Evolutionary conservation across 2,113 vertebrate genomes (phyloP).

Genomic region (Bos taurus): DNA sequence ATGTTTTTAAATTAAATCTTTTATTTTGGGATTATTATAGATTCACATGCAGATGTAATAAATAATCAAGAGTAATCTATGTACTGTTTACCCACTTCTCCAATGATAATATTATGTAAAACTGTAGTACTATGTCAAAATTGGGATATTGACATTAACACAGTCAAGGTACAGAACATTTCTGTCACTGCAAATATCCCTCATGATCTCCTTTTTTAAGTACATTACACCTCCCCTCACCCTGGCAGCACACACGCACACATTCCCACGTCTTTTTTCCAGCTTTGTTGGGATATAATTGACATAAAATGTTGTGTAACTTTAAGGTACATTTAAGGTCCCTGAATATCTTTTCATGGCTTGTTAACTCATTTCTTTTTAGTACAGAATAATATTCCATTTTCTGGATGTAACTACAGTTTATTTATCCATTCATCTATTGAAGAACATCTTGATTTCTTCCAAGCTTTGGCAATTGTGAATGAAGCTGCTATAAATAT

Average conservation of each 20-base stretch:
- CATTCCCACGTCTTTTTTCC: not conserved
- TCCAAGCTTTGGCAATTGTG: not conserved
- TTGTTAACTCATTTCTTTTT: not conserved
- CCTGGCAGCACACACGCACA: not conserved
- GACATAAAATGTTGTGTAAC: not conserved
- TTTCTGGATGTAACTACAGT: not conserved
- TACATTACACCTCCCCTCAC: not conserved
- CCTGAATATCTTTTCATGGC: not conserved
- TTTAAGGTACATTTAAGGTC: not conserved
- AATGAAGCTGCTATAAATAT: not conserved
- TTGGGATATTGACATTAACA: not conserved
- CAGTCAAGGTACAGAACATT: not conserved
- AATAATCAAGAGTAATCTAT: not conserved
- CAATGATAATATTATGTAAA: not conserved
- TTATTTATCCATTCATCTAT: not conserved
- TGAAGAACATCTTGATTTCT: not conserved
- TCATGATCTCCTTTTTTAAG: not conserved
- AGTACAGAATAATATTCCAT: not conserved
- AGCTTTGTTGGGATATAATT: not conserved
- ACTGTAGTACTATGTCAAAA: not conserved
- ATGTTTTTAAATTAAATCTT: not conserved
- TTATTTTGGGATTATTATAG: not conserved
- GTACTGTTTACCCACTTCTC: not conserved
- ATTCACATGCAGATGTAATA: not conserved
- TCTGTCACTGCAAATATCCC: not conserved